Percentiles rank a stretch among this genome's conserved stretches.
Conservation (phyloP, 2,888 invertebrate genomes). For the Uloborus plumipes region DNA sequence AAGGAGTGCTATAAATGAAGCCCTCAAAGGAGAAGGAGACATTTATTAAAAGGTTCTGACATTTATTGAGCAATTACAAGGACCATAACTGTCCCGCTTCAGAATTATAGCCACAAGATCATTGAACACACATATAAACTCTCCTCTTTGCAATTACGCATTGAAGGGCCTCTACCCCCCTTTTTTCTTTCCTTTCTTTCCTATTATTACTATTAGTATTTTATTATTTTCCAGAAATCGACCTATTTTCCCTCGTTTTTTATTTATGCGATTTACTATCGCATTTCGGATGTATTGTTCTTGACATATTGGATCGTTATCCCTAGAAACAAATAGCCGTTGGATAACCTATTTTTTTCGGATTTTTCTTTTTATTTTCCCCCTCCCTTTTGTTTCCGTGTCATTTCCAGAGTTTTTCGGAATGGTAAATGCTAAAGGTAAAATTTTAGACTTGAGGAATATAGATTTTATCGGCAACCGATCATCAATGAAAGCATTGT, state of each 20-base stretch:
- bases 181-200: conserved; percentile 17
- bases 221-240: conserved; percentile 61
- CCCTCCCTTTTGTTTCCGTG: background rate
- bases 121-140: conserved; percentile 62
- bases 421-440: conserved; percentile 19
- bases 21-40: conserved; percentile 61
- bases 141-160: conserved; percentile 46
- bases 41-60: conserved; percentile 65
- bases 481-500: no score
- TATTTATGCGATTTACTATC: conserved; percentile 50
- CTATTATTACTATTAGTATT: conserved; percentile 60
- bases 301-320: conserved; percentile 61
- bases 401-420: conserved; percentile 12
- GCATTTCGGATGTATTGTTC: conserved; percentile 54
- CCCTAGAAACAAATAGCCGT: conserved; percentile 56
- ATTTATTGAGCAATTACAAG: conserved; percentile 65
- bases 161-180: conserved; percentile 15
- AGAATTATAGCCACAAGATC: conserved; percentile 59
- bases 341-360: conserved; percentile 30
- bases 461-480: background rate
- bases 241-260: conserved; percentile 35
- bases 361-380: background rate
- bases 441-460: background rate
- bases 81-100: conserved; percentile 61
- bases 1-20: conserved; percentile 60